These are phyloP conservation scores for Dipodomys ordii DNA, from an alignment of 2,113 vertebrate genomes.

Conservation along the genomic window DNA sequence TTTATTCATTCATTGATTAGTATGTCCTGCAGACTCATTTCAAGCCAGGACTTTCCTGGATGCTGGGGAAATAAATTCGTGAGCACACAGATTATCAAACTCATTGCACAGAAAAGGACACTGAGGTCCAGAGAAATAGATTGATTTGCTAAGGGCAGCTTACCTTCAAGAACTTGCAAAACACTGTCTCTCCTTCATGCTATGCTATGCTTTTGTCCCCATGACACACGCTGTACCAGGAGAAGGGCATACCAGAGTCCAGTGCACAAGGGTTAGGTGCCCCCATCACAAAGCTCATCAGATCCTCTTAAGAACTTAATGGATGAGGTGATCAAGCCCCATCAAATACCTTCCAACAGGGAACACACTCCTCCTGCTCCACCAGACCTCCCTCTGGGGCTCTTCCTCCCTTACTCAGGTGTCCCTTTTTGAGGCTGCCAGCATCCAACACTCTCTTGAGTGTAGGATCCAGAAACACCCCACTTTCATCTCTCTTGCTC, in stretches of 20 bases:
- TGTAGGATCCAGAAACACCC: background rate
- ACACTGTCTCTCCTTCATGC: background rate
- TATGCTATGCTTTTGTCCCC: background rate
- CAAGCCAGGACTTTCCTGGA: background rate
- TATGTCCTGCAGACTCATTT: fast-evolving
- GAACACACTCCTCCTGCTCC: background rate
- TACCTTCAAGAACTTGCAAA: background rate
- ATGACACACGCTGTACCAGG: too few relatives aligned
- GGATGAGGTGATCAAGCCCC: too few relatives aligned
- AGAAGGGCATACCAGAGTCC: background rate
- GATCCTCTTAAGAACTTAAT: background rate
- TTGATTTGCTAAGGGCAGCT: background rate
- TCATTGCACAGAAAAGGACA: slow-evolving; percentile 50
- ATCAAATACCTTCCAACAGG: fast-evolving
- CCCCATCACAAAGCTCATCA: fast-evolving
- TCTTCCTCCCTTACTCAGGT: background rate
- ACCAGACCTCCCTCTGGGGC: too few relatives aligned
- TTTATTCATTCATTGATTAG: background rate
- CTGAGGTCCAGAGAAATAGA: background rate
- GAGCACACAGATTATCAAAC: background rate
- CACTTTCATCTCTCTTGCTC: background rate
- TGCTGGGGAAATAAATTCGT: background rate
- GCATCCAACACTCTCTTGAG: background rate
- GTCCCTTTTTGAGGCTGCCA: background rate
- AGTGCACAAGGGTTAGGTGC: fast-evolving